phyloP scores from a whole-genome alignment of 2,113 vertebrate species.

The Eira barbara region DNA sequence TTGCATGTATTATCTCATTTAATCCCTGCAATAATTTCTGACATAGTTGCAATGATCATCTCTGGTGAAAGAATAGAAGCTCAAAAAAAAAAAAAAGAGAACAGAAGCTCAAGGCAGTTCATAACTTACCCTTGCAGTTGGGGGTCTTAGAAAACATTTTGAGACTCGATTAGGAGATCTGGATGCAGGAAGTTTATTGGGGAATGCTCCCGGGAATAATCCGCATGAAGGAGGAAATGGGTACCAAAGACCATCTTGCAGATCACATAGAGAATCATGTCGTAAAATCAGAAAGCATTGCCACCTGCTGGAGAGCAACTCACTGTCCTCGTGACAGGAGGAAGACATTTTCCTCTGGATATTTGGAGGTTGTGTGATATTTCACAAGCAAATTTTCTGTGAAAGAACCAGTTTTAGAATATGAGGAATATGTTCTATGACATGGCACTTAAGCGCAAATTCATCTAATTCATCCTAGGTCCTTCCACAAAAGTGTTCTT shows the following conservation, averaged over 20 bases:
- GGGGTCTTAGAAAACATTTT: neutral
- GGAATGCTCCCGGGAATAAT: neutral
- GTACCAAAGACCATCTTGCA: neutral
- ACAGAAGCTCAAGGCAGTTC: neutral
- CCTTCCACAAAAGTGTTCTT: neutral
- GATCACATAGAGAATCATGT: neutral
- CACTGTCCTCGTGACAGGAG: neutral
- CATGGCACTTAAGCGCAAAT: neutral
- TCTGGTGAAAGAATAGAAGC: neutral
- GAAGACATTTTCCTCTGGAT: neutral
- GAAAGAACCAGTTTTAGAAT: neutral
- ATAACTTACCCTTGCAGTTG: neutral
- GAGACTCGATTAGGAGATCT: neutral
- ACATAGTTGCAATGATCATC: neutral
- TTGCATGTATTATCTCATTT: neutral
- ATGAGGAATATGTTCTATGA: neutral
- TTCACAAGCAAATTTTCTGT: no score
- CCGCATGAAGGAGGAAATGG: neutral
- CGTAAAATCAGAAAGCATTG: neutral
- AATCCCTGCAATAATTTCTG: neutral
- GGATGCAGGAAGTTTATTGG: neutral
- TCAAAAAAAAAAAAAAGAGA: neutral
- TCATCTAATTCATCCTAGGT: neutral
- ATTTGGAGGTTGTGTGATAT: neutral
- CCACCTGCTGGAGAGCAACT: neutral